Evolutionary conservation across 2,113 vertebrate genomes (phyloP), one percentile per base, ranked within the genome.

Genomic region (Opisthocomus hoazin): DNA sequence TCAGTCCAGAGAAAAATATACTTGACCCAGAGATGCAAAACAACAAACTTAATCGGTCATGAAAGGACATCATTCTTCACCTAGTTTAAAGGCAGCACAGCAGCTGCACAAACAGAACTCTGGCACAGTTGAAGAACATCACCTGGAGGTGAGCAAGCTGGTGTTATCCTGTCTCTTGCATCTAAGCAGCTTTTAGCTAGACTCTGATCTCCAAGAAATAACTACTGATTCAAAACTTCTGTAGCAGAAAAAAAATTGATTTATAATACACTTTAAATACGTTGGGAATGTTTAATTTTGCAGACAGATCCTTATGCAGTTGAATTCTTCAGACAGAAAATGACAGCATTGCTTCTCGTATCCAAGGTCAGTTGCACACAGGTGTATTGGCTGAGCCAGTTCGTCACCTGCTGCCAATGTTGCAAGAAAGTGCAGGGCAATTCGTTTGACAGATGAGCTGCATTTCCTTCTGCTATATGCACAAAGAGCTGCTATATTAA

Each of bases 21-120:
- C 30, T 66, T 89, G 63, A 84, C n/a, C 14, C 16, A 68, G 77
- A 78, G 80, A 87, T 68, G 45, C 6, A 68, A 91, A 86, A 9
- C 43, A 89, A 30, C 63, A 78, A 69, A 39, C 41, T 57, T 80
- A 51, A 15, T 83, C 57, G 70, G 46, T 79, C 29, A 41, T 46
- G 56, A 80, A 77, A 22, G 60, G 37, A 65, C 79, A 92, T 93
- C 13, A 81, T 86, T 94, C 53, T 89, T 90, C 76, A 53, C 26
- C 54, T 75, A 13, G 36, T 75, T 81, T 13, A 51, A 75, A 87
- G 70, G 56, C 65, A 76, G 69, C 60, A 53, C 4, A 3, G 34
- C 76, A 95, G 94, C 91, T 94, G 80, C 73, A 80, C 75, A 93
- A 95, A 95, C 74, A 91, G 65, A 84, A 60, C 82, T 84, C 56